phyloP scores from a whole-genome alignment of 2,113 vertebrate genomes.

The Hemibagrus wyckioides region DNA sequence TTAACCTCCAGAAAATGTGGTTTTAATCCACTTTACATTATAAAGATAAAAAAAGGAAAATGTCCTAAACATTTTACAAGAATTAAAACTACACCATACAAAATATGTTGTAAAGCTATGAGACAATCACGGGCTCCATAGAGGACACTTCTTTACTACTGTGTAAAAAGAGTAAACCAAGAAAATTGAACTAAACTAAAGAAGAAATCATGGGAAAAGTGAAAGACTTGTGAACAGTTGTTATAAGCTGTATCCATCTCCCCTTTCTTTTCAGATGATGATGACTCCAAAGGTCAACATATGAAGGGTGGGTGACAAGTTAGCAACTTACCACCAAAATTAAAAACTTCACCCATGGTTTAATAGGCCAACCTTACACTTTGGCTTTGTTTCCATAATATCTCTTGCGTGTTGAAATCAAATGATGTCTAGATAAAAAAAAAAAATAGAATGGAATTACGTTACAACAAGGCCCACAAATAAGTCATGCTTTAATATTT shows the following conservation, averaged over 20 bases:
- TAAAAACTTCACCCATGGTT: constrained; percentile 36
- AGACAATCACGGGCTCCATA: background rate
- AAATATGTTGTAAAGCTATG: background rate
- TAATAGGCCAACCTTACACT: constrained; percentile 21
- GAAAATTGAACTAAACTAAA: background rate
- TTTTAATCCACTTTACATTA: background rate
- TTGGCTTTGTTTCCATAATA: constrained; percentile 1
- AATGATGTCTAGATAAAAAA: background rate
- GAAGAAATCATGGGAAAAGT: constrained; percentile 29
- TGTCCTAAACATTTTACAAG: constrained; percentile 4
- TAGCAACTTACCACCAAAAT: constrained; percentile 61
- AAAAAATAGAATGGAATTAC: background rate
- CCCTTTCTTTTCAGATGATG: constrained; percentile 76
- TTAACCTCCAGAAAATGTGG: background rate
- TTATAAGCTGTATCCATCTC: constrained; percentile 65
- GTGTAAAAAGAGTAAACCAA: background rate
- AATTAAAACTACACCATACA: constrained; percentile 2
- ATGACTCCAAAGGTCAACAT: constrained; percentile 78
- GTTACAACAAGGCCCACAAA: background rate
- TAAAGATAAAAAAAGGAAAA: constrained; percentile 5
- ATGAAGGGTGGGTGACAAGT: constrained; percentile 75
- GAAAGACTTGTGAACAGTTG: constrained; percentile 56
- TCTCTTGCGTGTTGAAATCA: background rate
- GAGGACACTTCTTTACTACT: background rate
- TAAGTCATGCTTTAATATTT: background rate